Base-by-base conservation (phyloP, 2,797 vertebrate species). In the Philypnodon macrostomus region DNA sequence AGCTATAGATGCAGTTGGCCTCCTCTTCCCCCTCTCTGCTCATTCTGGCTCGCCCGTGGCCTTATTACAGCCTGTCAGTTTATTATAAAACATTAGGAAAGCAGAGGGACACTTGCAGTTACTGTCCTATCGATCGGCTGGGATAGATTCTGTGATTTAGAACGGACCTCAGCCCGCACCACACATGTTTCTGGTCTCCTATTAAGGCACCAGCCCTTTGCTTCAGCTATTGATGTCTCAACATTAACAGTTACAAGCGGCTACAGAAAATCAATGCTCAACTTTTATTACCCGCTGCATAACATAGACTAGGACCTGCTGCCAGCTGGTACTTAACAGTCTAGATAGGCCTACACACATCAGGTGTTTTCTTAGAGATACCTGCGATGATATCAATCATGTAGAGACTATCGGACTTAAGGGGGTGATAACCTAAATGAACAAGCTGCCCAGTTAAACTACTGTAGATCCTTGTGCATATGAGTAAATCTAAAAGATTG, bases 241-340 rank as follows among this genome's bases (percentile, higher is more conserved):
- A 95, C 93, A 95, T 93, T 95, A 95, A 96, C 91, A 94, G 94
- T 97, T 98, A 96, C 95, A 97, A 96, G 93, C 91, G 86, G 92
- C 93, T 92, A 93, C 94, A 93, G 93, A 89, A 96, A 98, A 98
- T 98, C 96, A 95, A 98, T 98, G 92, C 85, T 65, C 34, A 91
- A 93, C 94, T 95, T 96, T 95, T 94, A 93, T 95, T 92, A 93
- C 91, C 72, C 85, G 69, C 90, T 89, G 89, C 90, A 90, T 92
- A 87, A 88, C 81, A 73, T 58, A 46, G 81, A 86, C n/a, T n/a
- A n/a, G 70, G 65, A 76, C 70, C 77, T 77, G 72, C 76, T 57
- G 37, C 69, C 72, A 64, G 70, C 64, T 71, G 71, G 68, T 85
- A 85, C 83, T 90, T 89, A 88, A 81, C 84, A 87, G 83, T 79